Conservation (phyloP, 2,113 vertebrate genomes). For the Balaeniceps rex region DNA sequence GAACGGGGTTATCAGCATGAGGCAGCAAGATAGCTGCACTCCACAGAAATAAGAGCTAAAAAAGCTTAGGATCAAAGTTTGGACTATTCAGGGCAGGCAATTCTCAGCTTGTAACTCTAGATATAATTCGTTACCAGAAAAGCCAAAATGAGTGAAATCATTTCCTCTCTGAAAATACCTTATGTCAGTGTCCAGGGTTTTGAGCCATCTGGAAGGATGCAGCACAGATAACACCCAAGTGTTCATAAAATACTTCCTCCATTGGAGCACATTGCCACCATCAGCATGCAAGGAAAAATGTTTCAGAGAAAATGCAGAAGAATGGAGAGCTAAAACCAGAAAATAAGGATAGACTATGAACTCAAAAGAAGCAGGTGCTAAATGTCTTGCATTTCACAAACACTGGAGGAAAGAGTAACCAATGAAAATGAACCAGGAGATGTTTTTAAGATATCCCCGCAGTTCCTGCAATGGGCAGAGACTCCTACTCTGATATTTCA, state of each 20-base stretch:
- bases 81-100: not conserved
- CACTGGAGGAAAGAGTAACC: not conserved
- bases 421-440: not conserved
- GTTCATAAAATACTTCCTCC: not conserved
- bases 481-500: not conserved
- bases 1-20: not conserved
- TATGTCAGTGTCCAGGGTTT: not conserved
- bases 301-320: not conserved
- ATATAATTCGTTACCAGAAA: not conserved
- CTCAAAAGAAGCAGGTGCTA: not conserved
- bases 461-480: not conserved
- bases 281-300: not conserved
- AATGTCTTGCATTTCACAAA: not conserved
- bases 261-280: not conserved
- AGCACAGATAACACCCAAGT: not conserved
- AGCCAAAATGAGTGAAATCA: not conserved
- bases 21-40: not conserved
- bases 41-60: not conserved
- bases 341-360: not conserved
- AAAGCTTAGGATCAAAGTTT: not conserved
- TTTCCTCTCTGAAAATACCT: not conserved
- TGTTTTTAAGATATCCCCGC: not conserved
- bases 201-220: not conserved
- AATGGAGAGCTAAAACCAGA: not conserved
- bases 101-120: not conserved